Evolutionary conservation across 2,888 invertebrate species (phyloP), one percentile per base, ranked within the genome.

Genomic region (Luperina testacea): DNA sequence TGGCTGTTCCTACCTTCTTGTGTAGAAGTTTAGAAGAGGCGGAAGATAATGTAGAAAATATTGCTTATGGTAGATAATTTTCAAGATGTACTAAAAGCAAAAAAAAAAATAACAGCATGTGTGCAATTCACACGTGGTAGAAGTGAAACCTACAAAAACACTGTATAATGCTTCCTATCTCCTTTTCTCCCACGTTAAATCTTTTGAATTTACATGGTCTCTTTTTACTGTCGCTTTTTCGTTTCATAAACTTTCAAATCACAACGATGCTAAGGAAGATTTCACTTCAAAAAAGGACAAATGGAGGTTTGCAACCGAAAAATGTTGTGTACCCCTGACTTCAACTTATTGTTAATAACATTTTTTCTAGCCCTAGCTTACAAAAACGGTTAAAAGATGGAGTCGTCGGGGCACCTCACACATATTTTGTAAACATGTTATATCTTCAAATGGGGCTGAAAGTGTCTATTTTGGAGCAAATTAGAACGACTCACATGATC

Each of bases 311-410:
- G 27, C 4, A 27, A 17, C 2, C 13, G 11, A 53, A 85, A 90
- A 91, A 89, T 86, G 92, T 92, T 91, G 51, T 75, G 75, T 67
- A 75, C 85, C 89, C 77, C 91, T 91, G 90, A 65, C 76, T 77
- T 65, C 4, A 81, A 76, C 80, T 69, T 65, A 4, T 45, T 45
- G 45, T 45, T 45, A 48, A 68, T 85, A 87, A 84, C 76, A 68
- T 82, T 85, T 87, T 80, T 87, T 78, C 76, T 85, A 76, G 42
- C 68, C 59, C 64, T 61, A 61, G 27, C 48, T 83, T 65, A 79
- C 65, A 88, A 88, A 88, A 88, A 85, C 83, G 69, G 72, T 67
- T 84, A 61, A 38, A 85, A 85, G 70, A 78, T 78, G 85, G 68
- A 82, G 78, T 78, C 72, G 53, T 68, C 5, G 57, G 24, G 57